phyloP scores from a whole-genome alignment of 1,140 invertebrate species.

The Monomorium pharaonis region DNA sequence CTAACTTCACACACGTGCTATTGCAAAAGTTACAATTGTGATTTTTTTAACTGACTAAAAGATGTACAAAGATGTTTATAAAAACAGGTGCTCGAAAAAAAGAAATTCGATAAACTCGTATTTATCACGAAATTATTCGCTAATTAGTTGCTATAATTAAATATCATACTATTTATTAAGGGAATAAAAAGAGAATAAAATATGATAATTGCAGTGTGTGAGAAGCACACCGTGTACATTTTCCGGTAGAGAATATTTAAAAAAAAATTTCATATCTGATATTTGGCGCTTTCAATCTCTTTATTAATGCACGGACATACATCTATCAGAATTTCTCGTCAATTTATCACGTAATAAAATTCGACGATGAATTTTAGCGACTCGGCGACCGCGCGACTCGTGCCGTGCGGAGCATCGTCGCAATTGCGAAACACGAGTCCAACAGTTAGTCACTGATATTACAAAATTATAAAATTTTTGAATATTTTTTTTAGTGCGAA shows the following conservation, averaged over 20 bases:
- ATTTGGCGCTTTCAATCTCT: not conserved
- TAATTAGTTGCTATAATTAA: not conserved
- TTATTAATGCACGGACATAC: conserved; percentile 15
- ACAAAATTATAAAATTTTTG: no score
- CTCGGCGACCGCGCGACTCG: conserved; percentile 33
- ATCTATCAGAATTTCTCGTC: not conserved
- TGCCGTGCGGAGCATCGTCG: conserved; percentile 36
- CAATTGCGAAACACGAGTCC: conserved; percentile 56
- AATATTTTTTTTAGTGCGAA: conserved; percentile 17
- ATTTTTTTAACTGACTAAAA: not conserved
- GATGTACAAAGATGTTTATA: not conserved
- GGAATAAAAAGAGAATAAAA: not conserved
- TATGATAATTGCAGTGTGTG: conserved; percentile 13
- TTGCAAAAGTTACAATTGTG: not conserved
- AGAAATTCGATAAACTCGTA: not conserved
- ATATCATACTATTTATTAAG: not conserved
- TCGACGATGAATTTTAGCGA: conserved; percentile 46
- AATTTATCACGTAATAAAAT: conserved; percentile 28
- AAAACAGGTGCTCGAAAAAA: not conserved
- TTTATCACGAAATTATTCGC: not conserved
- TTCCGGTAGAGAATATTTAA: not conserved
- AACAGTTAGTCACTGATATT: conserved; percentile 55
- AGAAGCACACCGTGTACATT: not conserved
- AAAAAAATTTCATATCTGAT: not conserved
- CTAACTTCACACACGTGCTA: no score